Evolutionary conservation across 2,797 vertebrate species (phyloP), one percentile per base, ranked within the genome.

Genomic region (Diplodus puntazzo): DNA sequence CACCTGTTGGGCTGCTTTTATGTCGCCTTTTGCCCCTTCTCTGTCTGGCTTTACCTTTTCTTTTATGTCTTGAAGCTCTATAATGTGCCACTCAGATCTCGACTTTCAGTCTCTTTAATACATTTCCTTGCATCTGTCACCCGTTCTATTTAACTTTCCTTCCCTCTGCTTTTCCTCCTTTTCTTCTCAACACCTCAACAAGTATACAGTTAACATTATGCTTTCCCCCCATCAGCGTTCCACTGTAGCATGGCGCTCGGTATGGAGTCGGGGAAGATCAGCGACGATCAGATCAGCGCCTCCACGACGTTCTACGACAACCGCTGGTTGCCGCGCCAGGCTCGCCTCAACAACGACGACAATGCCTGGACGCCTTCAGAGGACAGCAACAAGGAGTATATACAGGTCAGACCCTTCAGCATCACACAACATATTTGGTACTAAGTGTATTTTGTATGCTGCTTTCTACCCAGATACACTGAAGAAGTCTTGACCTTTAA

Each of bases 291-390:
- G 93, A 98, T 99, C 90, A 94, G 90, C 0, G 96, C 98, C 11
- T 99, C 98, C 0, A 97, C 97, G 0, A 92, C 94, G 17, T 99
- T 99, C 82, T 96, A 96, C 0, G 97, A 98, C 52, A 96, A 94
- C 60, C 96, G 93, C 80, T 99, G 98, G 98, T 90, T 96, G 2
- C 96, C 98, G 0, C 97, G 97, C 0, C 98, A 99, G 86, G 97
- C 97, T 42, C 96, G 98, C 2, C 98, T 99, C 70, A 97, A 99
- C 83, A 97, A 97, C 1, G 95, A 97, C 1, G 96, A 98, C 94
- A 99, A 99, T 0, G 98, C 96, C 74, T 99, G 98, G 98, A 99
- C 98, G 2, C 98, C 98, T 16, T 95, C 95, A 5, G 95, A 98
- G 75, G 98, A 99, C 91, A 98, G 95, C 94, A 98, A 95, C 95